Percentiles rank a stretch among this genome's conserved stretches.
Evolutionary conservation across 2,888 invertebrate genomes (phyloP).

Genomic region (Buathra laborator): DNA sequence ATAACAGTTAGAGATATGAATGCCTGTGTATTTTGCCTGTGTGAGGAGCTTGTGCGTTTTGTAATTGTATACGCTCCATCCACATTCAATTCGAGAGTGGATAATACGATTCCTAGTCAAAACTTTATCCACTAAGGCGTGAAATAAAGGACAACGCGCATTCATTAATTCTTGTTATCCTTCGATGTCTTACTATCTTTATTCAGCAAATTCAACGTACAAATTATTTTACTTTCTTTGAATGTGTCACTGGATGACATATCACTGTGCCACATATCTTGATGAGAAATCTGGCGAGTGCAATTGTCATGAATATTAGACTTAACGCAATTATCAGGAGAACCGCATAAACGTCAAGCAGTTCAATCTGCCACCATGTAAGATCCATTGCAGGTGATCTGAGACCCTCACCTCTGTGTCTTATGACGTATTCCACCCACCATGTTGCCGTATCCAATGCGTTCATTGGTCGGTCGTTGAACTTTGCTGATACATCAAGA

Average conservation of each 20-base stretch:
- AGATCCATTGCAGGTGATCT: slow-evolving; percentile 78
- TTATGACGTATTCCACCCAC: slow-evolving; percentile 80
- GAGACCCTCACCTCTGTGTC: slow-evolving; percentile 75
- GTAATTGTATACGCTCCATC: too few species aligned
- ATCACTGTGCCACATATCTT: background rate
- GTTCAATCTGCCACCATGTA: slow-evolving; percentile 79
- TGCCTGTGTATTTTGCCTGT: too few species aligned
- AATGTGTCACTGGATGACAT: background rate
- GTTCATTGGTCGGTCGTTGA: slow-evolving; percentile 77
- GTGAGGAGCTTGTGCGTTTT: too few species aligned
- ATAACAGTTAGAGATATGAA: too few species aligned
- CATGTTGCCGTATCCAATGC: slow-evolving; percentile 77
- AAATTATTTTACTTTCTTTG: slow-evolving; percentile 30
- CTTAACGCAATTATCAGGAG: slow-evolving; percentile 19
- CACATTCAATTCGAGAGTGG: too few species aligned
- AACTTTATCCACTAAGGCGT: too few species aligned
- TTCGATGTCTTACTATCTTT: too few species aligned
- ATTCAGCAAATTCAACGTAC: background rate
- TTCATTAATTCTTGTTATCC: too few species aligned
- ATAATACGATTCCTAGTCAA: too few species aligned
- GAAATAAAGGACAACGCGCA: too few species aligned
- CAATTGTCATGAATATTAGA: background rate
- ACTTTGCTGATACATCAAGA: slow-evolving; percentile 70
- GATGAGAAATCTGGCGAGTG: slow-evolving; percentile 32
- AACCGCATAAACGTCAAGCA: slow-evolving; percentile 76